Conservation (phyloP, 2,888 invertebrate genomes). For the Metellina segmentata region DNA sequence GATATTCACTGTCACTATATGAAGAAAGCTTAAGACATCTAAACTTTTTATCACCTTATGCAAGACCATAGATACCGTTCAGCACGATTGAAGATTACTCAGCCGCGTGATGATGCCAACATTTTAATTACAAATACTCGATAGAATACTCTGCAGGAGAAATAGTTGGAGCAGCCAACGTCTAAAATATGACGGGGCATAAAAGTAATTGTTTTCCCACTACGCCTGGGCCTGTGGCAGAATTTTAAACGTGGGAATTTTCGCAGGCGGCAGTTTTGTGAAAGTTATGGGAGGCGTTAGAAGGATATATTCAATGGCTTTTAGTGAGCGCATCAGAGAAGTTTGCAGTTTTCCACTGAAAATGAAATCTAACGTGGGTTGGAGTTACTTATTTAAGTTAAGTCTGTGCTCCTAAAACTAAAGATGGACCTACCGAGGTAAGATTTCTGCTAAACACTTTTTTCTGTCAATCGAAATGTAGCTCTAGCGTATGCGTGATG, state of each 20-base stretch:
- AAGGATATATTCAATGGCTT: background rate
- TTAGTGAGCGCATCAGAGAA: background rate
- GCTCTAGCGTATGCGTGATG: too few species aligned
- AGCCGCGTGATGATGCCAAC: slow-evolving; percentile 6
- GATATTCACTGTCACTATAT: too few species aligned
- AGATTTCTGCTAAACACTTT: too few species aligned
- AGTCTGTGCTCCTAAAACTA: too few species aligned
- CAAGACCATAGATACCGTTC: too few species aligned
- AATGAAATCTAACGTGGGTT: background rate
- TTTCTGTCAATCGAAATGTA: too few species aligned
- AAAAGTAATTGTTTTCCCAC: slow-evolving; percentile 43
- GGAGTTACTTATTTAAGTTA: too few species aligned
- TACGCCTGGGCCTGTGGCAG: background rate
- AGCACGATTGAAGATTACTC: too few species aligned
- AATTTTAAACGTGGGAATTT: slow-evolving; percentile 32
- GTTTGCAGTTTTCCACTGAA: background rate
- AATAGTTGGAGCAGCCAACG: slow-evolving; percentile 18
- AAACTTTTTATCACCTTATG: too few species aligned
- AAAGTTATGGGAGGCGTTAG: slow-evolving; percentile 8
- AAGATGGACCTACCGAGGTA: too few species aligned
- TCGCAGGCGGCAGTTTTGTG: slow-evolving; percentile 6
- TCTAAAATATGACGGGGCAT: slow-evolving; percentile 32
- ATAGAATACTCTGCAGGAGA: background rate
- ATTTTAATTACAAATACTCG: slow-evolving; percentile 53
- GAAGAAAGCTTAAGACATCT: too few species aligned